phyloP scores from a whole-genome alignment of 2,113 vertebrate genomes.

The Amazona vittata region DNA sequence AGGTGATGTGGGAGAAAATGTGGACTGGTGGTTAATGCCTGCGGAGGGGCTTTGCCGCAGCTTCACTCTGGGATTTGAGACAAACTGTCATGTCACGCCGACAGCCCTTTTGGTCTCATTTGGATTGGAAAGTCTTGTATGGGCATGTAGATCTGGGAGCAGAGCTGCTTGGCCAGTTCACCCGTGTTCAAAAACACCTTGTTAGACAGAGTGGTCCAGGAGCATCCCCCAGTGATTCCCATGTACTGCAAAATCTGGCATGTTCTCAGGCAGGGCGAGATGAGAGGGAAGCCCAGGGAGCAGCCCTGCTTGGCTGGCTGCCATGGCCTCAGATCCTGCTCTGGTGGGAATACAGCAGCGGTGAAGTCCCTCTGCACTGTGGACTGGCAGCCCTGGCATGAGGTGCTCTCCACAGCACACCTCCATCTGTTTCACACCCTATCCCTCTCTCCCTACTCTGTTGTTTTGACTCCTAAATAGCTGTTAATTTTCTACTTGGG shows the following conservation, averaged over 20 bases:
- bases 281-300: background rate
- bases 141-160: background rate
- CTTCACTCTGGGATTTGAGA: background rate
- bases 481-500: background rate
- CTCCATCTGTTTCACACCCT: accelerated
- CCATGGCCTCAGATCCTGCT: background rate
- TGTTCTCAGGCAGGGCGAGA: background rate
- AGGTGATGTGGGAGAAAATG: background rate
- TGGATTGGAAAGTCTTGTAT: background rate
- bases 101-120: background rate
- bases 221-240: background rate
- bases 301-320: accelerated
- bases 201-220: accelerated
- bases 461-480: background rate
- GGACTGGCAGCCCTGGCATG: background rate
- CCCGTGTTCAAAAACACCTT: background rate
- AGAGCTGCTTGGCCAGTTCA: background rate
- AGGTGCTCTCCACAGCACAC: accelerated
- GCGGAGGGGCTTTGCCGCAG: background rate
- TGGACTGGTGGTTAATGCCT: background rate
- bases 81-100: accelerated
- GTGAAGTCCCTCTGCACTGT: accelerated
- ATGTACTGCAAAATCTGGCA: accelerated
- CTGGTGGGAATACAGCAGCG: accelerated
- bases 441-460: background rate